Evolutionary conservation across 2,888 invertebrate species (phyloP).

Genomic region (Sceliomorpha sp.): DNA sequence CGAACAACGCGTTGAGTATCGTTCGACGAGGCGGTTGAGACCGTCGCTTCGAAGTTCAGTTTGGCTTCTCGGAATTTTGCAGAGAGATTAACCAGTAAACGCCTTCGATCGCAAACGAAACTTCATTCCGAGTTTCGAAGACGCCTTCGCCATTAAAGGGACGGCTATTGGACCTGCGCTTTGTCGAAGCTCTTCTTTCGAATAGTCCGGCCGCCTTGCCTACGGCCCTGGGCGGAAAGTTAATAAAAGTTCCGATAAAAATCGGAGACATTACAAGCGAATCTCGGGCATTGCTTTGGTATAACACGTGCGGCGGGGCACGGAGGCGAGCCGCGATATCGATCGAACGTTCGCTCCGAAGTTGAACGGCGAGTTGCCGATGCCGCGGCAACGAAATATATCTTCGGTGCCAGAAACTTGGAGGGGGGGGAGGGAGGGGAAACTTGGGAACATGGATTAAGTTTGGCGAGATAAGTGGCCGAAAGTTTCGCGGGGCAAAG

Average conservation of each 20-base stretch:
- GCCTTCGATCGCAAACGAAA: slow-evolving; percentile 63
- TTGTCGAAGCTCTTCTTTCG: background rate
- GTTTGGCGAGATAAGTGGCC: too few species aligned
- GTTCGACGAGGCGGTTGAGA: slow-evolving; percentile 18
- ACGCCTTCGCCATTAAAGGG: slow-evolving; percentile 37
- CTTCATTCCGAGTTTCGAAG: slow-evolving; percentile 60
- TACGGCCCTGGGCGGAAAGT: background rate
- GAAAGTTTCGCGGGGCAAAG: too few species aligned
- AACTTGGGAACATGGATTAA: too few species aligned
- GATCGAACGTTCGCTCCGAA: too few species aligned
- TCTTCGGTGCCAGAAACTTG: too few species aligned
- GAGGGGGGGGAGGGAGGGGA: too few species aligned
- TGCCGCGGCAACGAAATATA: too few species aligned
- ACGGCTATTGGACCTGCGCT: slow-evolving; percentile 32
- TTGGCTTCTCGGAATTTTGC: slow-evolving; percentile 65
- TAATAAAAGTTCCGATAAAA: background rate
- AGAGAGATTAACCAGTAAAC: slow-evolving; percentile 66
- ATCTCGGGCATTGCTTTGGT: background rate
- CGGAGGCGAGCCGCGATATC: too few species aligned
- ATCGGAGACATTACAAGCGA: background rate
- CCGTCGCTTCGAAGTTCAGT: slow-evolving; percentile 29
- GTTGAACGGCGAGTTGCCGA: too few species aligned
- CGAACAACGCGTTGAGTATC: slow-evolving; percentile 5
- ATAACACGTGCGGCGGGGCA: too few species aligned
- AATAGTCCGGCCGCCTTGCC: too few species aligned